These are phyloP conservation scores for Timandra comae DNA, from an alignment of 2,888 invertebrate species.

Conservation along the genomic window DNA sequence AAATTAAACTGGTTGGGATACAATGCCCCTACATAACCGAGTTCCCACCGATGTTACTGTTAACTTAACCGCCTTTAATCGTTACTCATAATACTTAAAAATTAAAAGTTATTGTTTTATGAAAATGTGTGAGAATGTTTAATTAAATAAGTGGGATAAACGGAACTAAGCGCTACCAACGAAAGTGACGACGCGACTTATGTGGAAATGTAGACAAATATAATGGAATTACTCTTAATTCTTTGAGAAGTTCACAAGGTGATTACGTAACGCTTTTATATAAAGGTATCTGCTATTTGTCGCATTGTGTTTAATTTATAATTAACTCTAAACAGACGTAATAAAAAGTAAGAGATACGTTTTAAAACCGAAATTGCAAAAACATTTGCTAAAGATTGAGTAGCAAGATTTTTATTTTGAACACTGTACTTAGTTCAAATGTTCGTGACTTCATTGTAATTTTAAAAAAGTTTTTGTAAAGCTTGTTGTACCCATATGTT, in stretches of 20 bases:
- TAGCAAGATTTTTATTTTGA: too few relatives aligned
- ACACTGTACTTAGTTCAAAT: too few relatives aligned
- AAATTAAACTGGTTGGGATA: conserved; percentile 25
- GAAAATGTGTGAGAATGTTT: conserved; percentile 72
- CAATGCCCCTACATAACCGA: conserved; percentile 43
- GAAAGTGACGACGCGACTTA: conserved; percentile 52
- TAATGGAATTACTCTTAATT: conserved; percentile 39
- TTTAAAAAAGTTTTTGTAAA: too few relatives aligned
- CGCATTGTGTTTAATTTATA: conserved; percentile 3
- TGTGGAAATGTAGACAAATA: conserved; percentile 26
- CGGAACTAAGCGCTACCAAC: conserved; percentile 50
- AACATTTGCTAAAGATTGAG: too few relatives aligned
- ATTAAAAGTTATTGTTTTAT: conserved; percentile 72
- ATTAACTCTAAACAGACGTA: too few relatives aligned
- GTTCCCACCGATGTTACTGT: conserved; percentile 71
- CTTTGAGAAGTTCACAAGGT: conserved; percentile 37
- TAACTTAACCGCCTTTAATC: conserved; percentile 69
- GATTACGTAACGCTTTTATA: conserved; percentile 34
- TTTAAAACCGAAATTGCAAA: too few relatives aligned
- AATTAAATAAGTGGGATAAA: conserved; percentile 70
- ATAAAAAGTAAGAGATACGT: too few relatives aligned
- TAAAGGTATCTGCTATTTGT: conserved; percentile 4
- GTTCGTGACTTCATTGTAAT: too few relatives aligned
- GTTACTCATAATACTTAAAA: conserved; percentile 69
- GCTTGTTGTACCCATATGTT: too few relatives aligned